Base-by-base conservation (phyloP, 2,113 vertebrate species). In the Perca flavescens region DNA sequence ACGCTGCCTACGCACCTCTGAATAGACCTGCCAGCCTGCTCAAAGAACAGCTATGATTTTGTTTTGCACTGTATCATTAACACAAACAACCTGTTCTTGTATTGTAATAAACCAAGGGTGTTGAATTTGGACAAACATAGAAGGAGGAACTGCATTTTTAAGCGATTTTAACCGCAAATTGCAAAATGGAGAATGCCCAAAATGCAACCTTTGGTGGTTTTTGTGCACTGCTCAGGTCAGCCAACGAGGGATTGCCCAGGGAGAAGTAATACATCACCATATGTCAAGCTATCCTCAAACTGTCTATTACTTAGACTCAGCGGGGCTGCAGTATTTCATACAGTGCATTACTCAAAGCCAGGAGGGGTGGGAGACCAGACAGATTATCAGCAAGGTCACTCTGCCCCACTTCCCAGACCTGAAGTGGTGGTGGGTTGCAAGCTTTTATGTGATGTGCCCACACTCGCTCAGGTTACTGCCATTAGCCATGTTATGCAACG, bases 321-420 rank as follows among this genome's bases (percentile, higher is more conserved):
- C 31, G 34, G 67, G 69, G 56, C 57, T 75, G 68, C 77, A 49
- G 69, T 73, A 60, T 90, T 56, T 87, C 86, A 79, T 52, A 28
- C 78, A 47, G 73, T 53, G 54, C 76, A 58, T 86, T 86, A 76
- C 67, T 91, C 88, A 80, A 67, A 81, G 79, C 56, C 65, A 78
- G 77, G 78, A 80, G 86, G 63, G 77, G 40, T 66, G 76, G 75
- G 40, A 80, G 76, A 81, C 63, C 85, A 89, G 89, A 92, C 89
- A 58, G 90, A 92, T 89, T 91, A 91, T 78, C 81, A 88, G 83
- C 91, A 93, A 93, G 92, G 93, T 94, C 90, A 83, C 69, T 22
- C 50, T 89, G 93, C 34, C 88, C 93, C 92, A 91, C 87, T 93
- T 92, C 79, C 76, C 43, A 25, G 80, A 70, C 69, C 82, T 86